Evolutionary conservation across 2,888 invertebrate species (phyloP).

Genomic region (Drosophila barbarae): DNA sequence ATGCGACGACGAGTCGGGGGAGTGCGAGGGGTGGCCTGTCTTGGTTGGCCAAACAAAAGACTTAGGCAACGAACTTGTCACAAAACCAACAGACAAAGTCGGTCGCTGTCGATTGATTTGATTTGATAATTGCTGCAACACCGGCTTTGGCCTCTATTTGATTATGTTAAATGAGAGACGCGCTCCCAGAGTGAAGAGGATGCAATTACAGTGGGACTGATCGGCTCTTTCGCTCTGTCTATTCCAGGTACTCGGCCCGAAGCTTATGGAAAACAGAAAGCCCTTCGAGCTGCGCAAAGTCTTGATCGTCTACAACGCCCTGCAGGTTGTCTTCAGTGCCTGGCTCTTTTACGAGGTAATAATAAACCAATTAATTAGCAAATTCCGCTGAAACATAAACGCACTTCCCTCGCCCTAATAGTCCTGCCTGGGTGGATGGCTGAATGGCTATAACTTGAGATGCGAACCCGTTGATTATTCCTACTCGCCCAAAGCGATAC

Average conservation of each 20-base stretch:
- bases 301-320: slow-evolving; percentile 90
- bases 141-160: slow-evolving; percentile 53
- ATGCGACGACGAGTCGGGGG: neutral
- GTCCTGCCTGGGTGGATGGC: slow-evolving; percentile 85
- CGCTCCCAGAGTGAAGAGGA: slow-evolving; percentile 3
- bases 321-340: slow-evolving; percentile 84
- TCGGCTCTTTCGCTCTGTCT: neutral
- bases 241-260: slow-evolving; percentile 85
- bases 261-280: slow-evolving; percentile 91
- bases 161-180: slow-evolving; percentile 38
- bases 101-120: slow-evolving; percentile 48
- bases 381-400: slow-evolving; percentile 3
- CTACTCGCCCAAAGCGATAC: slow-evolving; percentile 83
- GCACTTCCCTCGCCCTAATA: slow-evolving; percentile 60
- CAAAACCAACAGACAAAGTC: slow-evolving; percentile 53
- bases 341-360: slow-evolving; percentile 81
- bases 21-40: neutral
- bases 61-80: slow-evolving; percentile 74
- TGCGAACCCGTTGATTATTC: slow-evolving; percentile 93
- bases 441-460: slow-evolving; percentile 85
- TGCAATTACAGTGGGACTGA: slow-evolving; percentile 8
- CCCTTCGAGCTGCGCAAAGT: slow-evolving; percentile 88
- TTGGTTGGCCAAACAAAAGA: slow-evolving; percentile 58
- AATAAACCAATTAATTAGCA: slow-evolving; percentile 1
- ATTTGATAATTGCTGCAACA: slow-evolving; percentile 68